These are phyloP conservation scores for Copsychus sechellarum DNA, from an alignment of 2,113 vertebrate genomes.

Conservation along the genomic window DNA sequence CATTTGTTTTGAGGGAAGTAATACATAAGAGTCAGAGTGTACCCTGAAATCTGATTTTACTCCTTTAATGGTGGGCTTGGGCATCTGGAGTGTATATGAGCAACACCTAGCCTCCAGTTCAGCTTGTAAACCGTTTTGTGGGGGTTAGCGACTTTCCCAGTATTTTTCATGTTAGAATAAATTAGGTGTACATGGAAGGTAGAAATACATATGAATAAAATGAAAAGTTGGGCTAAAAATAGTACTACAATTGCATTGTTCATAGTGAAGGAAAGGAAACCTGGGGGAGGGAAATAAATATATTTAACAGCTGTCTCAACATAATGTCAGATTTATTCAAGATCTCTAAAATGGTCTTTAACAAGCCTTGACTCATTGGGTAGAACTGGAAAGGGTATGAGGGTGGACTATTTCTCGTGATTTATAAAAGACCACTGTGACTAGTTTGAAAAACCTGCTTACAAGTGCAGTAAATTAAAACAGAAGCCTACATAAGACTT, in stretches of 20 bases:
- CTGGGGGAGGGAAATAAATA: conserved; percentile 7
- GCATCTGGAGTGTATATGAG: conserved; percentile 14
- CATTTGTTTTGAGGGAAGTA: conserved; percentile 10
- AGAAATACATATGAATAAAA: conserved; percentile 47
- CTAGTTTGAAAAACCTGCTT: conserved; percentile 46
- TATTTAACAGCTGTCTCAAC: conserved; percentile 69
- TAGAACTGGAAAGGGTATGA: conserved; percentile 40
- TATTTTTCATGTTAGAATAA: conserved; percentile 59
- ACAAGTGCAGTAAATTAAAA: conserved; percentile 62
- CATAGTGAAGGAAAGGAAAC: conserved; percentile 54
- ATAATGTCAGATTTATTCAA: conserved; percentile 67
- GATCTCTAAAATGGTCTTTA: conserved; percentile 66
- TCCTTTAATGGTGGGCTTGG: conserved; percentile 1
- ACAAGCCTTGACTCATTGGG: conserved; percentile 50
- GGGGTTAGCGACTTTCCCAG: neutral
- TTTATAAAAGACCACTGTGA: conserved; percentile 64
- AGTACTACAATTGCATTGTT: conserved; percentile 49
- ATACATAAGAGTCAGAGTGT: neutral
- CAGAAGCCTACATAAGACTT: conserved; percentile 48
- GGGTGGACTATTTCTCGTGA: conserved; percentile 43
- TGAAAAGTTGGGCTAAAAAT: conserved; percentile 59
- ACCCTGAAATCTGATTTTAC: conserved; percentile 49
- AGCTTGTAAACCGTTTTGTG: conserved; percentile 40
- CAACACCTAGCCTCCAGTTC: conserved; percentile 4
- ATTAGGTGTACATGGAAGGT: conserved; percentile 48